phyloP scores from a whole-genome alignment of 2,888 invertebrate species.

The Xanthorhoe designata region DNA sequence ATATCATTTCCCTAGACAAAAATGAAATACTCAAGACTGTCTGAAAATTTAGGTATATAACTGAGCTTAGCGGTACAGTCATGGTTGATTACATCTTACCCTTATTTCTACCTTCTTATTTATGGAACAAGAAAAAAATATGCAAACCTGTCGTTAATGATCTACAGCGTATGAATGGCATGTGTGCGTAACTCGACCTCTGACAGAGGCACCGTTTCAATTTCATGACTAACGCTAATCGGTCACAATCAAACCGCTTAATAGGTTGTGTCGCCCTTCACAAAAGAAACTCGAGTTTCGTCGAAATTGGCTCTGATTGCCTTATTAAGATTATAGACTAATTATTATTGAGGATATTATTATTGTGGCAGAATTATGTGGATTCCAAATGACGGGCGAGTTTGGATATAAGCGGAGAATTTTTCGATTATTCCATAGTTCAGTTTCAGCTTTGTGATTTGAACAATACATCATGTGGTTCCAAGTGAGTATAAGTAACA shows the following conservation, averaged over 20 bases:
- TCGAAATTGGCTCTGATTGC: slow-evolving; percentile 45
- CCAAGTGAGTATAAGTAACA: slow-evolving; percentile 59
- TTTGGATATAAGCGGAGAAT: slow-evolving; percentile 56
- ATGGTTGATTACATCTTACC: too few species aligned
- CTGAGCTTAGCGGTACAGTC: too few species aligned
- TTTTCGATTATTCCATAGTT: slow-evolving; percentile 52
- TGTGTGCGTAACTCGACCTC: slow-evolving; percentile 11
- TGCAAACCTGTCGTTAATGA: background rate
- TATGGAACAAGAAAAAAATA: background rate
- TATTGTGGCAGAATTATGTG: slow-evolving; percentile 54
- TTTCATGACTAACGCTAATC: slow-evolving; percentile 44
- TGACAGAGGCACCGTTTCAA: slow-evolving; percentile 10
- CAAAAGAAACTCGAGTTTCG: slow-evolving; percentile 60
- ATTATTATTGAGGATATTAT: slow-evolving; percentile 47
- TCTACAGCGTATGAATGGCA: slow-evolving; percentile 10
- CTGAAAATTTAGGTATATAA: too few species aligned
- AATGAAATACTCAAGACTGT: too few species aligned
- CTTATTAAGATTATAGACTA: slow-evolving; percentile 41
- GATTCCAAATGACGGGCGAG: slow-evolving; percentile 45
- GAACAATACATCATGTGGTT: slow-evolving; percentile 61
- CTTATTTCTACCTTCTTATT: background rate
- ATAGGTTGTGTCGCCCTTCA: slow-evolving; percentile 57
- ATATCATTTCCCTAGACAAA: too few species aligned
- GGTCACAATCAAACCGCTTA: slow-evolving; percentile 51
- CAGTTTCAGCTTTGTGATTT: slow-evolving; percentile 59